Conservation (phyloP, 2,888 invertebrate species). For the Apamea monoglypha region DNA sequence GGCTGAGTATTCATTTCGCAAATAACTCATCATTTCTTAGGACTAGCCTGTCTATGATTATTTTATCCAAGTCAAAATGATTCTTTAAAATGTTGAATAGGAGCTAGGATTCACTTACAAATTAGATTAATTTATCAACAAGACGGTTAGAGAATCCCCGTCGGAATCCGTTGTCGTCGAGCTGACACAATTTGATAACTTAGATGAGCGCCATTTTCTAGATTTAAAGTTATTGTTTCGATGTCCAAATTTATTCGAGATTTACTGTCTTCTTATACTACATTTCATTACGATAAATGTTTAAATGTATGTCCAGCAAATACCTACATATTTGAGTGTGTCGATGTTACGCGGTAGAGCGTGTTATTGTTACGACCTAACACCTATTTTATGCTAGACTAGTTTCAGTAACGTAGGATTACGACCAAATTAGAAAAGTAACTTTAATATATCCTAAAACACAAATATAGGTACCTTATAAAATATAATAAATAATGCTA, state of each 20-base stretch:
- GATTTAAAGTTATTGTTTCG: slow-evolving; percentile 74
- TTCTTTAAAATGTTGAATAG: neutral
- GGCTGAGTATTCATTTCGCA: slow-evolving; percentile 18
- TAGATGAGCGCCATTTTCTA: slow-evolving; percentile 67
- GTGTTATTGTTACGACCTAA: slow-evolving; percentile 67
- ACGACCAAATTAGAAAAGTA: slow-evolving; percentile 87
- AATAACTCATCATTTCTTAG: slow-evolving; percentile 25
- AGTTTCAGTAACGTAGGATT: slow-evolving; percentile 84
- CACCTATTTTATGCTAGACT: slow-evolving; percentile 85
- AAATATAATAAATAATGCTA: slow-evolving; percentile 76
- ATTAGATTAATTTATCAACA: slow-evolving; percentile 25
- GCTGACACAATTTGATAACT: slow-evolving; percentile 43
- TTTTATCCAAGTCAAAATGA: slow-evolving; percentile 13
- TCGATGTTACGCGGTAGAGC: slow-evolving; percentile 73
- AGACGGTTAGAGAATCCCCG: slow-evolving; percentile 15
- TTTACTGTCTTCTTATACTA: slow-evolving; percentile 82
- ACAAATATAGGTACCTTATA: slow-evolving; percentile 79
- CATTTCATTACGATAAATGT: slow-evolving; percentile 71
- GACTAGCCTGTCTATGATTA: slow-evolving; percentile 9
- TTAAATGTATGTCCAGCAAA: slow-evolving; percentile 79
- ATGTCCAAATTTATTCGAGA: slow-evolving; percentile 84
- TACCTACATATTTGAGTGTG: slow-evolving; percentile 68
- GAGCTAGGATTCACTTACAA: slow-evolving; percentile 10
- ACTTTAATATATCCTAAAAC: slow-evolving; percentile 80
- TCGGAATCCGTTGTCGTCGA: slow-evolving; percentile 64